Conservation (phyloP, 2,113 vertebrate species). For the Neotragus pygmaeus region DNA sequence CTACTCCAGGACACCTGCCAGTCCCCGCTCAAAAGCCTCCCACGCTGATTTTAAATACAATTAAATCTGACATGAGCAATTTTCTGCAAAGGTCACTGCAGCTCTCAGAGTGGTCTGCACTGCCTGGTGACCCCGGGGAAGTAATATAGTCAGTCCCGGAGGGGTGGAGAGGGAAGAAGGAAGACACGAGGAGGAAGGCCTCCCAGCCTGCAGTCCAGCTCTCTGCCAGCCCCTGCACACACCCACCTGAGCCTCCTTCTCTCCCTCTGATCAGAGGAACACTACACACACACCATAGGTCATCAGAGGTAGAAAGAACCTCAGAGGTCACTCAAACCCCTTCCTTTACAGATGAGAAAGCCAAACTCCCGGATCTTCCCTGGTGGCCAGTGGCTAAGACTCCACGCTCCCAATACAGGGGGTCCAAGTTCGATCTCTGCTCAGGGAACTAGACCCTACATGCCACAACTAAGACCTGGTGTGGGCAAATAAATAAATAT, state of each 20-base stretch:
- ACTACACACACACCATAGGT: too few relatives aligned
- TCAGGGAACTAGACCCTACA: not conserved
- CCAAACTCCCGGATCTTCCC: not conserved
- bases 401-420: not conserved
- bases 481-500: not conserved
- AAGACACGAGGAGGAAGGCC: not conserved
- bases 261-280: not conserved
- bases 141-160: not conserved
- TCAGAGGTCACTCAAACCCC: not conserved
- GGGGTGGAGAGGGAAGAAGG: accelerated
- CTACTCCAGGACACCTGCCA: not conserved
- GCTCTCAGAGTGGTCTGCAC: not conserved
- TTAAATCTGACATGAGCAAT: slow-evolving; percentile 7
- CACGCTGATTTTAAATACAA: not conserved
- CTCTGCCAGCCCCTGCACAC: not conserved
- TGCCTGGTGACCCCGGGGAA: not conserved
- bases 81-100: slow-evolving; percentile 34
- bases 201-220: not conserved
- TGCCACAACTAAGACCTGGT: not conserved
- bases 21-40: not conserved
- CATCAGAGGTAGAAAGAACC: not conserved
- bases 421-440: not conserved
- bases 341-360: not conserved
- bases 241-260: not conserved
- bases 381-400: not conserved